phyloP scores from a whole-genome alignment of 1,140 invertebrate genomes.

The Drosophila nigromelanica region DNA sequence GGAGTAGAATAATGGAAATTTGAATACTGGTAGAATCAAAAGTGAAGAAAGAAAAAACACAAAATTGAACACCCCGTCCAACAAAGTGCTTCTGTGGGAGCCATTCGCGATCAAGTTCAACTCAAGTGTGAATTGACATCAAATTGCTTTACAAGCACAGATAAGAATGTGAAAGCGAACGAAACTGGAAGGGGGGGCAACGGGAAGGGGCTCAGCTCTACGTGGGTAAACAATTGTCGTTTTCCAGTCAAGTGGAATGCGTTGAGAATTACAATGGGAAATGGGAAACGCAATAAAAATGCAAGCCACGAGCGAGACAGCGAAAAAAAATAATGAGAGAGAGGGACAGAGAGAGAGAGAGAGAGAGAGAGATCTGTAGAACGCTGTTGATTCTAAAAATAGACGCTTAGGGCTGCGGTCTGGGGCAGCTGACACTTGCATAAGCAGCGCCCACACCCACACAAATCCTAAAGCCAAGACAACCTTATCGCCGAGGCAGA shows the following conservation, averaged over 20 bases:
- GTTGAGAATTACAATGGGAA: background rate
- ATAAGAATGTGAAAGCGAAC: conserved; percentile 1
- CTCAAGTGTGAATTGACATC: conserved; percentile 24
- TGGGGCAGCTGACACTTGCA: conserved; percentile 5
- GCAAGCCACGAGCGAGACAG: background rate
- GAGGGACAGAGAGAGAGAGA: background rate
- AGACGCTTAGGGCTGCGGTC: background rate
- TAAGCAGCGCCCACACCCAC: conserved; percentile 6
- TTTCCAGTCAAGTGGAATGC: no score
- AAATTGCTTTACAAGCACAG: conserved; percentile 30
- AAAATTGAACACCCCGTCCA: no score
- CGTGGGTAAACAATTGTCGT: background rate
- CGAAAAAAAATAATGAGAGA: background rate
- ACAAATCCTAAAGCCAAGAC: background rate
- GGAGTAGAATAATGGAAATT: no score
- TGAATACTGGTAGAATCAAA: no score
- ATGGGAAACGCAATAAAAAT: background rate
- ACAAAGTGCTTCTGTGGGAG: background rate
- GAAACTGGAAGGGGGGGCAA: background rate
- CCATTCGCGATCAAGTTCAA: conserved; percentile 6
- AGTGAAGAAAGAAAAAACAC: no score
- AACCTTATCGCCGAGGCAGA: background rate
- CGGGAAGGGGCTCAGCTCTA: no score
- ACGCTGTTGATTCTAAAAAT: background rate
- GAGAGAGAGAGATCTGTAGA: background rate